Evolutionary conservation across 2,888 invertebrate species (phyloP), one percentile per base, ranked within the genome.

Genomic region (Hofmannophila pseudospretella): DNA sequence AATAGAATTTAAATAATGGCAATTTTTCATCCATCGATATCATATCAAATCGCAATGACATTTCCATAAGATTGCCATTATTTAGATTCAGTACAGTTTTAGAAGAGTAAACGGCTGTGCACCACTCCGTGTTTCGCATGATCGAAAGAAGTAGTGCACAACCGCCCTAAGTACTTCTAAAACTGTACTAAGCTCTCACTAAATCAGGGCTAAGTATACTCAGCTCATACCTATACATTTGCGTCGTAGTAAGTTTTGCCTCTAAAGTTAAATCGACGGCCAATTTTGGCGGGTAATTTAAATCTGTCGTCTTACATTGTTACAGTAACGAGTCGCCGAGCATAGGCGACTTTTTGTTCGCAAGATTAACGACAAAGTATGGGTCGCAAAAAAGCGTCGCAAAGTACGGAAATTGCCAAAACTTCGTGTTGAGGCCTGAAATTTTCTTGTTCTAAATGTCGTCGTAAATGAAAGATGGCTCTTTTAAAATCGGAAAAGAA

Each of bases 401-500:
- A 67, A 74, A 79, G 74, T 77, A 68, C 76, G 80, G 78, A 79
- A 82, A 84, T 84, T 82, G 76, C 82, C 80, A 71, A 82, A 84
- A 82, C 75, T 84, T 84, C 74, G 76, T 80, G 82, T 84, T 77
- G 76, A 79, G 77, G 67, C 66, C 73, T 74, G 72, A 81, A 80
- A 79, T 77, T 80, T 81, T 78, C 82, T 82, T 82, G 82, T 81
- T 81, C 80, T 71, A 76, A 84, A 79, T 76, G 80, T 81, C 79
- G 75, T 74, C 82, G 80, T 82, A 82, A 82, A 82, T 82, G 81
- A 84, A 80, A 81, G 79, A 84, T 84, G 78, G 77, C 72, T 80
- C 78, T 82, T 81, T 82, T 80, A 76, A 77, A 80, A 84, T 80
- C 80, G 78, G 77, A 64, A 81, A 82, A 84, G 79, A 81, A 84